These are phyloP conservation scores for Scotopteryx bipunctaria DNA, from an alignment of 2,888 invertebrate genomes.

Conservation along the genomic window DNA sequence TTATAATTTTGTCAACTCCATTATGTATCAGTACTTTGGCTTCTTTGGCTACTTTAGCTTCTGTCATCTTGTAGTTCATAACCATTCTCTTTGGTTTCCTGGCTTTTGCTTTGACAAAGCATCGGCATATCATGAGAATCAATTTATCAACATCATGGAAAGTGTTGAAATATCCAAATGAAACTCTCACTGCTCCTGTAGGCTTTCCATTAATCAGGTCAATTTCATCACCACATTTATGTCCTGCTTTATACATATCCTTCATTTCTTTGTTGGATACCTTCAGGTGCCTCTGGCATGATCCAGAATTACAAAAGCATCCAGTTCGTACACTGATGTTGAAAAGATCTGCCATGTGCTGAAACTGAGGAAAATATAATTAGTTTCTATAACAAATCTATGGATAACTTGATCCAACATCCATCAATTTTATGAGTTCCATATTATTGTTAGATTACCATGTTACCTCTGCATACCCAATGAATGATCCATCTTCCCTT, in stretches of 20 bases:
- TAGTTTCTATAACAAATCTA: neutral
- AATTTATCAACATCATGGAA: conserved; percentile 87
- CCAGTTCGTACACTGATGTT: conserved; percentile 95
- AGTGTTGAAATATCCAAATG: conserved; percentile 96
- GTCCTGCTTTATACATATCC: conserved; percentile 92
- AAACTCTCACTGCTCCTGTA: conserved; percentile 95
- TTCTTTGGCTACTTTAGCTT: no score
- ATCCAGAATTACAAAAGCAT: conserved; percentile 98
- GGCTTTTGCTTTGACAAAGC: conserved; percentile 84
- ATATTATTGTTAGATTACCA: conserved; percentile 25
- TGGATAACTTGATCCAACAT: neutral
- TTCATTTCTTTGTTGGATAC: conserved; percentile 87
- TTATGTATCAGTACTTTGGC: conserved; percentile 34
- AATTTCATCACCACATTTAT: conserved; percentile 94
- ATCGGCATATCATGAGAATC: conserved; percentile 88
- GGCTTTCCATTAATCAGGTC: conserved; percentile 94
- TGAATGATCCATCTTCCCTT: conserved; percentile 88
- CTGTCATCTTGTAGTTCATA: conserved; percentile 33
- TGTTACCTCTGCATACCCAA: conserved; percentile 94
- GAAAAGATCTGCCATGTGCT: conserved; percentile 94
- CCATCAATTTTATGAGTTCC: no score
- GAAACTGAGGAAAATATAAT: conserved; percentile 83
- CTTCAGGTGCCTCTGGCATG: conserved; percentile 92
- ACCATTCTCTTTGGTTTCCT: conserved; percentile 58
- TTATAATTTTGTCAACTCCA: conserved; percentile 43